Evolutionary conservation across 2,888 invertebrate species (phyloP).

Genomic region (Acanthosepion esculentum): DNA sequence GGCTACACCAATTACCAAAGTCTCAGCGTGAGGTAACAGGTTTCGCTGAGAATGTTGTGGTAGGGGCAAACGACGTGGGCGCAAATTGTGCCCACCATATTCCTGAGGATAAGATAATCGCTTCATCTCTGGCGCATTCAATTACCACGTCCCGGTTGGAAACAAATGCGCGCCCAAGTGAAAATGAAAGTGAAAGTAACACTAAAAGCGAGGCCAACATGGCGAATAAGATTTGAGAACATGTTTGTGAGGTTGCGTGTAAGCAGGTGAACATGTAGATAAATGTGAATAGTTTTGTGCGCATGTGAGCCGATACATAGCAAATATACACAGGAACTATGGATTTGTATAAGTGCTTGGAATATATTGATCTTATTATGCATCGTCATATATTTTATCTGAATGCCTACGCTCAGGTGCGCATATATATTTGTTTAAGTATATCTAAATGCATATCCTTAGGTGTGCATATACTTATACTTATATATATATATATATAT

Average conservation of each 20-base stretch:
- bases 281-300: constrained; percentile 45
- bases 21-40: constrained; percentile 17
- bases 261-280: background rate
- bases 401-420: background rate
- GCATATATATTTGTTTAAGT: background rate
- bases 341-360: background rate
- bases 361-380: too few relatives aligned
- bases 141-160: constrained; percentile 33
- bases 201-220: background rate
- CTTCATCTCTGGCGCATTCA: constrained; percentile 12
- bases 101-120: constrained; percentile 14
- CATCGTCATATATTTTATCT: background rate
- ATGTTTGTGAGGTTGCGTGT: background rate
- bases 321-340: too few relatives aligned
- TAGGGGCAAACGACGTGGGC: background rate
- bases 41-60: constrained; percentile 4
- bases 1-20: constrained; percentile 33
- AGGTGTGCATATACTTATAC: background rate
- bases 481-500: background rate
- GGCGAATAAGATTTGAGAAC: background rate
- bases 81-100: background rate
- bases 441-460: background rate
- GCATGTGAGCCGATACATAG: constrained; percentile 45
- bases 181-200: background rate
- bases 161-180: constrained; percentile 8